Evolutionary conservation across 2,113 vertebrate species (phyloP).

Genomic region (Nibea coibor): DNA sequence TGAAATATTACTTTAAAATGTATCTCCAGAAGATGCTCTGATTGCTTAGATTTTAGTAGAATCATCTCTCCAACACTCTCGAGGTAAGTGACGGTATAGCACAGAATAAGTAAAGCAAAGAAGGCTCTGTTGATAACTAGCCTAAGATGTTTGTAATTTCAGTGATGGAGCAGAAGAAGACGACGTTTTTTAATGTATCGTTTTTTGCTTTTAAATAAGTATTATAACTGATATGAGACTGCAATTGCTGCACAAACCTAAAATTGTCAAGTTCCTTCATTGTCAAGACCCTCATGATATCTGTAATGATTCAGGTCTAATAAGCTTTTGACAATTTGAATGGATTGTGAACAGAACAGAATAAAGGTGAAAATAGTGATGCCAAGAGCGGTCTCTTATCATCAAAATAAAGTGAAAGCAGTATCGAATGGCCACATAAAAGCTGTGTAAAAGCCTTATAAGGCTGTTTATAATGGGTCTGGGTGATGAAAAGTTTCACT

Average conservation of each 20-base stretch:
- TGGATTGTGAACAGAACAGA: slow-evolving; percentile 1
- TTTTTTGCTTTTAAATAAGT: not conserved
- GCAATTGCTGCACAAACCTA: not conserved
- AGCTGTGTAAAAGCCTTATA: not conserved
- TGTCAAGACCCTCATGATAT: not conserved
- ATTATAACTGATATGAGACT: not conserved
- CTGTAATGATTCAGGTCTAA: not conserved
- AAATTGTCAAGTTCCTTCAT: not conserved
- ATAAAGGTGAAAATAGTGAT: slow-evolving; percentile 17
- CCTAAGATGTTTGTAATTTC: not conserved
- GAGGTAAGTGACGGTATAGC: not conserved
- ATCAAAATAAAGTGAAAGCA: slow-evolving; percentile 34
- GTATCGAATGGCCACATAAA: not conserved
- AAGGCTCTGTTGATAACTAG: not conserved
- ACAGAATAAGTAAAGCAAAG: not conserved
- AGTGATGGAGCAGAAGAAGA: not conserved
- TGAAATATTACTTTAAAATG: not conserved
- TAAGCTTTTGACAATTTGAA: slow-evolving; percentile 3
- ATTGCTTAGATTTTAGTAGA: too few relatives aligned
- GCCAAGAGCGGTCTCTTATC: slow-evolving; percentile 11
- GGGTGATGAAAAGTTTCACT: slow-evolving; percentile 5
- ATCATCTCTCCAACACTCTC: too few relatives aligned
- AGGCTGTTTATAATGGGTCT: not conserved
- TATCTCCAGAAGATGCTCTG: not conserved
- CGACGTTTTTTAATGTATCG: not conserved